Evolutionary conservation across 23 tunicate genomes (phyloP).

Genomic region (Phallusia fumigata): DNA sequence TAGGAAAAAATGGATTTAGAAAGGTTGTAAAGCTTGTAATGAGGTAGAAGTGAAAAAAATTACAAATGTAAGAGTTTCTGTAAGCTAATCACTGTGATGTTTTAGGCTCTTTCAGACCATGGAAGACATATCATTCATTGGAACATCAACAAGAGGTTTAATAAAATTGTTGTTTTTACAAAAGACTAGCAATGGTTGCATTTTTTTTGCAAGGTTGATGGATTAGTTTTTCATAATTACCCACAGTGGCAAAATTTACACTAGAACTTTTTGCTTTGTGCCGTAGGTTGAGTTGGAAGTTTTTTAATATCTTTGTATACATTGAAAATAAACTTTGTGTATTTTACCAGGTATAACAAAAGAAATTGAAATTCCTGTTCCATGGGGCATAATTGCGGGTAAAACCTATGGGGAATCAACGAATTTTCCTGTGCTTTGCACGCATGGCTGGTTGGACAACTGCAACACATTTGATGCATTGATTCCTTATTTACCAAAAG

Average conservation of each 20-base stretch:
- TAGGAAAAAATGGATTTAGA: too few species aligned
- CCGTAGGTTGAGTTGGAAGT: too few species aligned
- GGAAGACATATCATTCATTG: neutral
- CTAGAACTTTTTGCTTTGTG: too few species aligned
- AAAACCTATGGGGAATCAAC: constrained; percentile 37
- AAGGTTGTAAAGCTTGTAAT: too few species aligned
- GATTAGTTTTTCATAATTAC: too few species aligned
- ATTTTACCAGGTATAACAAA: constrained; percentile 34
- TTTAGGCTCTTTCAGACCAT: neutral
- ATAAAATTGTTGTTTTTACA: neutral
- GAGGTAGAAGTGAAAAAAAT: too few species aligned
- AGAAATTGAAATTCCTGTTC: constrained; percentile 48
- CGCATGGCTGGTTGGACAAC: constrained; percentile 86
- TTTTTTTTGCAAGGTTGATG: too few species aligned
- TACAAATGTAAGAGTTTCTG: too few species aligned
- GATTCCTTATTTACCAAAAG: constrained; percentile 60
- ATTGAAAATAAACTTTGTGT: too few species aligned
- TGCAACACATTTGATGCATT: constrained; percentile 64
- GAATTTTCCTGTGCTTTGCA: constrained; percentile 53
- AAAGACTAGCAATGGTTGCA: too few species aligned
- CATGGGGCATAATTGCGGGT: constrained; percentile 66
- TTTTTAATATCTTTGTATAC: too few species aligned
- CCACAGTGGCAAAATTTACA: too few species aligned
- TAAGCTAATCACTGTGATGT: neutral
- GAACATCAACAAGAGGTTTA: constrained; percentile 15